Evolutionary conservation across 2,888 invertebrate genomes (phyloP), one percentile per base, ranked within the genome.

Genomic region (Antheraea assamensis): DNA sequence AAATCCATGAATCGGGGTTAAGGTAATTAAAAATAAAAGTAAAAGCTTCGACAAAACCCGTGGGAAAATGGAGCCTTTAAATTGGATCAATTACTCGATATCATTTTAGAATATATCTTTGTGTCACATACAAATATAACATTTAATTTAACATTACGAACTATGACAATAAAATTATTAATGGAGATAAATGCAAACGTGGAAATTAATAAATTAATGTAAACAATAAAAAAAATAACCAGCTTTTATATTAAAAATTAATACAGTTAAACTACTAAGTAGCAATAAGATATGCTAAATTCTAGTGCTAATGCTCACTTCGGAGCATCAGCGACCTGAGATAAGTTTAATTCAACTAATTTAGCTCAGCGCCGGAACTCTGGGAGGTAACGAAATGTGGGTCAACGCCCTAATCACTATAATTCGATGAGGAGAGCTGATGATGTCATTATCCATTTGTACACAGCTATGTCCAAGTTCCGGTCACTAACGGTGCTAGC

Each of bases 391-490:
- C 74, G 75, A 75, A n/a, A 83, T 81, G 80, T 84, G 78, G 88
- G 88, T 87, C 88, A 83, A 83, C 79, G 88, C 82, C 85, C 88
- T 84, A 82, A 81, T 81, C 79, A 81, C 78, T 82, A 85, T 82
- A 85, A 85, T 87, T 85, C 80, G 80, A 81, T 82, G 83, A 70
- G 72, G 83, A 42, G 71, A 82, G 76, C 78, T 75, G 76, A 81
- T 87, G 84, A 87, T 83, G 87, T 83, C 85, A 87, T 82, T 81
- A 82, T 80, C 79, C 74, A 77, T 80, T 81, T 80, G 77, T 76
- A 76, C 78, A 78, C 80, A 79, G 79, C 72, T 61, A 72, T 70
- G 72, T 47, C 72, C 47, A 72, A 31, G 75, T 82, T 86, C 85
- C 87, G 84, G 81, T 30, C 61, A 64, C 4, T 64, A 64, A 64